Percentiles rank a stretch among this genome's conserved stretches.
These are phyloP conservation scores for Acanthosepion pharaonis DNA, from an alignment of 2,888 invertebrate species.

Conservation along the genomic window DNA sequence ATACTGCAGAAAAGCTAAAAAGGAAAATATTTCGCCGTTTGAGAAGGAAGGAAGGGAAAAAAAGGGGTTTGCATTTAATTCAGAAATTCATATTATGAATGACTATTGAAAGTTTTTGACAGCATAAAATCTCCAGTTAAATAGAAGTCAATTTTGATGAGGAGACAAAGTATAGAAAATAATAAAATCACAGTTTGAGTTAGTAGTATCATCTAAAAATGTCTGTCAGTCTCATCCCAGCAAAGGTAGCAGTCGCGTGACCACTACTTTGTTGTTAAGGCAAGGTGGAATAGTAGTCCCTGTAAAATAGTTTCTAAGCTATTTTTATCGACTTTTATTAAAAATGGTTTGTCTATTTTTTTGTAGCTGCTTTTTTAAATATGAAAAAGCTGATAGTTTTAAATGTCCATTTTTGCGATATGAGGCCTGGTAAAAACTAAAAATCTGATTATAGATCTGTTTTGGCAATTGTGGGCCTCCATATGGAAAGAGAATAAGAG, in stretches of 20 bases:
- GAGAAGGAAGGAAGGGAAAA: no score
- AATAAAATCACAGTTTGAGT: no score
- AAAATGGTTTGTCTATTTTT: not conserved
- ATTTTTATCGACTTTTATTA: not conserved
- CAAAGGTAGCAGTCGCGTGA: not conserved
- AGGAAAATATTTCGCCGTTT: no score
- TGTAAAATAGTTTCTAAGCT: not conserved
- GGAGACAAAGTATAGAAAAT: not conserved
- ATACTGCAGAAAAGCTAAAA: no score
- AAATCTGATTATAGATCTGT: not conserved
- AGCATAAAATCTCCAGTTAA: not conserved
- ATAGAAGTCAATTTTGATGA: not conserved
- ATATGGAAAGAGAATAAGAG: not conserved
- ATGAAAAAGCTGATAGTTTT: not conserved
- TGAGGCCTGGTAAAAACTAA: not conserved
- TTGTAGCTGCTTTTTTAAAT: not conserved
- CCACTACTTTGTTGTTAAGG: not conserved
- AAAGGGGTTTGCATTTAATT: no score
- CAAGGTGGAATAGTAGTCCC: not conserved
- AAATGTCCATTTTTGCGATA: not conserved
- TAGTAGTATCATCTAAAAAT: not conserved
- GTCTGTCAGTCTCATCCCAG: not conserved
- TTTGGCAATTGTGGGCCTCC: not conserved
- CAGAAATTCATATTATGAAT: no score
- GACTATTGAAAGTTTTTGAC: not conserved